phyloP scores from a whole-genome alignment of 2,113 vertebrate species.

The Pavo muticus region DNA sequence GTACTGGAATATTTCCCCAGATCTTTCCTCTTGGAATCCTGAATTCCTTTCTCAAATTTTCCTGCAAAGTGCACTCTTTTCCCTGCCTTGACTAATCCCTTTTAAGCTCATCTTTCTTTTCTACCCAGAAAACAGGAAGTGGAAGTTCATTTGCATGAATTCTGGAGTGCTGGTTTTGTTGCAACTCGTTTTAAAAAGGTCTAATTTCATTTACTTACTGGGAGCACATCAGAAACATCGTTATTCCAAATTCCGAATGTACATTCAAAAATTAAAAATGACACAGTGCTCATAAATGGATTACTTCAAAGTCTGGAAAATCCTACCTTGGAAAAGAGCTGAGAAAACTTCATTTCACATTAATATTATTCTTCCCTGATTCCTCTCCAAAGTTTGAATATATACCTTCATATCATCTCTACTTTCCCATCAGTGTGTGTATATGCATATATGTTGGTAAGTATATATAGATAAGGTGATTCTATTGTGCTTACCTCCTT shows the following conservation, averaged over 20 bases:
- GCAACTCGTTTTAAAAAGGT: neutral
- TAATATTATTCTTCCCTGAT: neutral
- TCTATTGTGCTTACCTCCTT: neutral
- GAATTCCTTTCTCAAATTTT: neutral
- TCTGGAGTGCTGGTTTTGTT: neutral
- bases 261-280: conserved; percentile 42
- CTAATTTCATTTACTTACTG: neutral
- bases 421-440: neutral
- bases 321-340: conserved; percentile 5
- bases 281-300: conserved; percentile 12
- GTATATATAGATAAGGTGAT: neutral
- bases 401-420: neutral
- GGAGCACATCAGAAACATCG: neutral
- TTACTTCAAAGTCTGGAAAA: conserved; percentile 38
- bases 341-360: neutral
- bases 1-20: neutral
- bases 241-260: neutral
- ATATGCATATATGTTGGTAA: neutral
- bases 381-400: neutral
- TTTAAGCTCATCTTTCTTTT: neutral
- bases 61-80: neutral
- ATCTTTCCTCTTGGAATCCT: neutral
- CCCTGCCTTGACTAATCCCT: neutral
- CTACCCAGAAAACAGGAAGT: neutral
- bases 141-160: neutral